Evolutionary conservation across 2,113 vertebrate species (phyloP).

Genomic region (Naja naja): DNA sequence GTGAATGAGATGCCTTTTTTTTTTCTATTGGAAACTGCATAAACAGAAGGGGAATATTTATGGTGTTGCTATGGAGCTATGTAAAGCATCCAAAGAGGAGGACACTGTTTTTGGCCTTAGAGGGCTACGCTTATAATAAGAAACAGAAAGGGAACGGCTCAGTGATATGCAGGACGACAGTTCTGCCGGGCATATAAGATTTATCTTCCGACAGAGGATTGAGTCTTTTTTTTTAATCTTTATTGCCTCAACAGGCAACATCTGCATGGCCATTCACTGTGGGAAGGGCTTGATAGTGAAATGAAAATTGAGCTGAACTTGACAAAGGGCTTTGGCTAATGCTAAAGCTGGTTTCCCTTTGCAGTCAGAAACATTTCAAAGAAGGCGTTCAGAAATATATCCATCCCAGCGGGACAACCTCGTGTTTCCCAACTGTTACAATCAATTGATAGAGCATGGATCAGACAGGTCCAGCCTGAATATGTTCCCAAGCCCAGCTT

Average conservation of each 20-base stretch:
- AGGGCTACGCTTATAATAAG: not conserved
- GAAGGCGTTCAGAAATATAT: not conserved
- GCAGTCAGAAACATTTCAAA: not conserved
- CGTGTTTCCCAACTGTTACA: not conserved
- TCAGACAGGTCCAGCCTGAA: not conserved
- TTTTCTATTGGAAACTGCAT: conserved; percentile 14
- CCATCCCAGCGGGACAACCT: not conserved
- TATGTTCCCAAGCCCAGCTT: not conserved
- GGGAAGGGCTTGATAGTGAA: not conserved
- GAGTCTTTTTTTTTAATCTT: not conserved
- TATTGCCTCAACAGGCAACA: conserved; percentile 2
- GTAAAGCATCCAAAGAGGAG: not conserved
- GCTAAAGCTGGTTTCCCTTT: not conserved
- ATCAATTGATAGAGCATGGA: not conserved
- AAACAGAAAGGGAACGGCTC: not conserved
- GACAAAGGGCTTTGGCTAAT: not conserved
- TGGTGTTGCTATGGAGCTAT: conserved; percentile 12
- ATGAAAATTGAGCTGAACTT: not conserved
- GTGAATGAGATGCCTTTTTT: not conserved
- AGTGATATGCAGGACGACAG: conserved; percentile 3
- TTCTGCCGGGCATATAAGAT: not conserved
- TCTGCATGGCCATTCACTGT: not conserved
- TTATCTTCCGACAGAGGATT: not conserved
- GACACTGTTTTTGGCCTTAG: not conserved
- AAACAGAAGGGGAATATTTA: not conserved